Evolutionary conservation across 1,140 invertebrate genomes (phyloP), one percentile per base, ranked within the genome.

Genomic region (Coenobita brevimanus): DNA sequence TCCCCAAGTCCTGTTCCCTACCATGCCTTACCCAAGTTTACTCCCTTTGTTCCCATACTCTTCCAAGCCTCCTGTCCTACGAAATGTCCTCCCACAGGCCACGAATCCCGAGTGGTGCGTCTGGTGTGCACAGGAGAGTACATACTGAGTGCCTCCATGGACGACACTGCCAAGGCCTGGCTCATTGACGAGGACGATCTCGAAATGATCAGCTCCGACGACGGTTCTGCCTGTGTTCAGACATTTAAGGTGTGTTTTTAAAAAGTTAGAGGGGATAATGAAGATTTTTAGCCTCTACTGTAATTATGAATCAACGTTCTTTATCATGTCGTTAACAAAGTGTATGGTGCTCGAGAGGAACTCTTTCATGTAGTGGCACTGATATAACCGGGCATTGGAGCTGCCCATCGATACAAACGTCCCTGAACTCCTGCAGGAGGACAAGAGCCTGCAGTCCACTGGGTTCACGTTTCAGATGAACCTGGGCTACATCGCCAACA

Each of bases 101-200:
- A 94, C 91, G 92, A 90, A 4, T 92, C 93, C 8, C 92, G 94
- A 2, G 92, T 94, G 6, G 93, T 93, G 84, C 92, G 94, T 15
- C 91, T 94, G 67, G 92, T 94, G n/a, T 93, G 93, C 76, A 94
- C 93, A 0, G 93, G 93, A 6, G 93, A 94, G 87, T 94, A 94
- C 86, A 91, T 95, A 57, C 93, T 95, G 85, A 93, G 93, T 41
- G 93, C 93, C 71, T 94, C 94, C 0, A 94, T 93, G 90, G 94
- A 95, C 91, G 91, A 93, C 69, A 94, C 94, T 0, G 93, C 93
- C 0, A 91, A 93, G 79, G 93, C 93, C 62, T 95, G 94, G 94
- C 91, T 93, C 81, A 93, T 94, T 82, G 93, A 94, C 80, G 41
- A 82, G 1, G 80, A 91, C 1, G 69, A 90, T 17, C 15, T 86